Evolutionary conservation across 2,888 invertebrate genomes (phyloP).

Genomic region (Tetragnatha montana): DNA sequence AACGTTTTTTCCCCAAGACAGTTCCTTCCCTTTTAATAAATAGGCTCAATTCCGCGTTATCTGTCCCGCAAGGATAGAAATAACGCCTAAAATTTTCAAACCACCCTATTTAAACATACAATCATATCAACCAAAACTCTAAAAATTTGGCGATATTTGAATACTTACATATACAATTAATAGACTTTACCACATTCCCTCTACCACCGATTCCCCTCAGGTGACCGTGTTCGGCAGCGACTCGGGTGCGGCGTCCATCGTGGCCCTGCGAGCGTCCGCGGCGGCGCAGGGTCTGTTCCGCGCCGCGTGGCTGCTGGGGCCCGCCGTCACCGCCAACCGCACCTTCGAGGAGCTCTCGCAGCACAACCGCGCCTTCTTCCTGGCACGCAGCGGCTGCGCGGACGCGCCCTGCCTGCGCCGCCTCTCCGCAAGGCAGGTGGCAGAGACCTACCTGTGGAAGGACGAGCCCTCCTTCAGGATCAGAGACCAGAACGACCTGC

Average conservation of each 20-base stretch:
- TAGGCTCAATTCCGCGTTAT: too few relatives aligned
- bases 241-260: slow-evolving; percentile 71
- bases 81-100: too few relatives aligned
- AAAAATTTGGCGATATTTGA: too few relatives aligned
- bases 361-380: slow-evolving; percentile 70
- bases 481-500: slow-evolving; percentile 73
- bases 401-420: slow-evolving; percentile 65
- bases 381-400: slow-evolving; percentile 65
- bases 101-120: too few relatives aligned
- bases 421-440: slow-evolving; percentile 55
- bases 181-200: too few relatives aligned
- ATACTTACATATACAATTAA: too few relatives aligned
- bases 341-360: slow-evolving; percentile 64
- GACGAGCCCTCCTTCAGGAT: slow-evolving; percentile 74
- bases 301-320: slow-evolving; percentile 71
- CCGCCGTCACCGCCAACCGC: slow-evolving; percentile 70
- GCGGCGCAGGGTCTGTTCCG: slow-evolving; percentile 56
- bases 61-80: too few relatives aligned
- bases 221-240: slow-evolving; percentile 72
- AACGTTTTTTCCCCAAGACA: too few relatives aligned
- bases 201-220: slow-evolving; percentile 36
- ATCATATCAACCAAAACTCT: too few relatives aligned
- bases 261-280: slow-evolving; percentile 67
- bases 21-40: too few relatives aligned
- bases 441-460: slow-evolving; percentile 71